A percentile compares a stretch with the other conserved stretches of the same genome.
Conservation (phyloP, 2,113 vertebrate genomes). For the Patagioenas fasciata region DNA sequence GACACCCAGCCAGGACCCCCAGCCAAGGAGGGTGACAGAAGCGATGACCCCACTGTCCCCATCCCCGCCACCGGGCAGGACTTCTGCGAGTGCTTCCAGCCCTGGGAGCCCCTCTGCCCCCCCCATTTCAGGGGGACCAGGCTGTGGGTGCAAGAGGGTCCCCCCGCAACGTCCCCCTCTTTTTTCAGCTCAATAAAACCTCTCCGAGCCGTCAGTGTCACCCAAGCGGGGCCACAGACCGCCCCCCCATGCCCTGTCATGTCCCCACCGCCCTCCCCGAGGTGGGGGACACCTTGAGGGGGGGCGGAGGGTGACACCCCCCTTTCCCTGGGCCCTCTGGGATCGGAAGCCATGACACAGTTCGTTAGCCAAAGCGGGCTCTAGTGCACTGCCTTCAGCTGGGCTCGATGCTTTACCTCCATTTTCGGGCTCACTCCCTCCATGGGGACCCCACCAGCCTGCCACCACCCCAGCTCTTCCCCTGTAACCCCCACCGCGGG, state of each 20-base stretch:
- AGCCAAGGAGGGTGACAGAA: neutral
- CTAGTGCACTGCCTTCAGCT: conserved; percentile 3
- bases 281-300: neutral
- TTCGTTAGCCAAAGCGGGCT: conserved; percentile 46
- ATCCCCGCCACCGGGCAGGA: neutral
- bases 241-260: neutral
- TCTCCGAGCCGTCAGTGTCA: neutral
- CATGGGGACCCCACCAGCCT: neutral
- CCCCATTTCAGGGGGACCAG: neutral
- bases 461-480: neutral
- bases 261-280: neutral
- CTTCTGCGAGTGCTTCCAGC: conserved; percentile 59
- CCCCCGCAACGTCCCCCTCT: neutral
- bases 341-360: conserved; percentile 52
- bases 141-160: neutral
- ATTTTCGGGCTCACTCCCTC: neutral
- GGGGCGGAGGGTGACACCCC: neutral
- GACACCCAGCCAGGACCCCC: neutral
- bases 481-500: too few relatives aligned
- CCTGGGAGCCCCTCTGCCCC: neutral
- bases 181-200: conserved; percentile 34
- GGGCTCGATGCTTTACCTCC: conserved; percentile 34
- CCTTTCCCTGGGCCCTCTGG: neutral
- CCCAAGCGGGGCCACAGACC: neutral
- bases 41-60: neutral